Evolutionary conservation across 2,113 vertebrate species (phyloP), one percentile per base, ranked within the genome.

Genomic region (Malurus elegans): DNA sequence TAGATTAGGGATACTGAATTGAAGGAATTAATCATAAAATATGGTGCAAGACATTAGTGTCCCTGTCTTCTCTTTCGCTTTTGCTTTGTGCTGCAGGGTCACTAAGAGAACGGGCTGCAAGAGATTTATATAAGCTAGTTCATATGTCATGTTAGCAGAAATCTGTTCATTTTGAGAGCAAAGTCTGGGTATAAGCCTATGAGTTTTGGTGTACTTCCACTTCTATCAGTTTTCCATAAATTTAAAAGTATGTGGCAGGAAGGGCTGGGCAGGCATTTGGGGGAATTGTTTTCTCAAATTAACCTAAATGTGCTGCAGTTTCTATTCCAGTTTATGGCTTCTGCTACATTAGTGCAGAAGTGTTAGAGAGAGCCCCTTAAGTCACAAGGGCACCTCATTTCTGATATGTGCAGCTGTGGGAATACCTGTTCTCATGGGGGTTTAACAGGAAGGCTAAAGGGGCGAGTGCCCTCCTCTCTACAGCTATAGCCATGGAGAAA

Each of bases 351-450:
- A 86, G 34, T 32, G 19, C 34, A 62, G 47, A 88, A 72, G 79
- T 48, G 58, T 57, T 54, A 72, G 56, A 53, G 73, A 88, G 73
- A 88, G 23, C 12, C 14, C 16, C 24, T 42, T 50, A 34, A n/a
- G 62, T 54, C 48, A 69, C 45, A 47, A 40, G 38, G 54, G 9
- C n/a, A 38, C 57, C 29, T 76, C 26, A 26, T 29, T 81, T 74
- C 44, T 75, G n/a, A 7, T 70, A 8, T 0, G 0, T 2, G 2
- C 18, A 7, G 4, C 47, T 91, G 26, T 2, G 6, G 69, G 45
- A 20, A 29, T 66, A 51, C 20, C 20, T 62, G 19, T 79, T 17
- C 64, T 71, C 20, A 2, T 12, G 19, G 44, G 14, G 12, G 4
- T 28, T 54, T 60, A 25, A 47, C 34, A 50, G 8, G 34, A 80